Base-by-base conservation (phyloP, 2,113 vertebrate species). In the Eretmochelys imbricata region DNA sequence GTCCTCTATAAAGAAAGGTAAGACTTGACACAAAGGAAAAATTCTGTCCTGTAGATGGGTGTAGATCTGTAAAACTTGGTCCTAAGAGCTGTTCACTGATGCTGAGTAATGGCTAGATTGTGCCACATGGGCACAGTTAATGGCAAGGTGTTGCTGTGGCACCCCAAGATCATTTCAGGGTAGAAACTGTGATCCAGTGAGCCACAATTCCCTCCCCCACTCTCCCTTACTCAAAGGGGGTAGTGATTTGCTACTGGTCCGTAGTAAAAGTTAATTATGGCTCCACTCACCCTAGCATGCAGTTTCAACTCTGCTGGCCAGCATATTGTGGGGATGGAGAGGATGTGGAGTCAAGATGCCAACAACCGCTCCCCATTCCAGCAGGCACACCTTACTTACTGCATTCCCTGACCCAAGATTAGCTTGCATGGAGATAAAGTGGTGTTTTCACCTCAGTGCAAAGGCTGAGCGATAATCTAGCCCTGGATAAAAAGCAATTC, bases 231-330 rank as follows among this genome's bases (percentile, higher is more conserved):
- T 62, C 29, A 13, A 62, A 62, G 29, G 29, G 29, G 54, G 81
- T 89, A 95, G 87, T 93, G 93, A 93, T 91, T 96, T 86, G 90
- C 90, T 95, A 91, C 93, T 2, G 78, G 94, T 84, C 87, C 90
- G 90, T 91, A 96, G 89, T 89, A 95, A 90, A 92, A 96, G 96
- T 96, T 96, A 97, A 93, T 96, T 97, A 89, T 86, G 88, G 79
- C 91, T 90, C 91, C 87, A 96, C 96, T 95, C 93, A 48, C 78
- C 82, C 6, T 62, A 6, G 13, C 69, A 42, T 2, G 6, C n/a
- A 38, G 38, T 83, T 72, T 96, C 46, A 83, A 79, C 76, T 89
- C 72, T 59, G 89, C 84, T 93, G 38, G 93, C 93, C 57, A 96
- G 72, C 19, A 42, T 78, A 84, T 62, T 10, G 29, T 80, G 87